Evolutionary conservation across 2,113 vertebrate genomes (phyloP), one percentile per base, ranked within the genome.

Genomic region (Deroptyus accipitrinus): DNA sequence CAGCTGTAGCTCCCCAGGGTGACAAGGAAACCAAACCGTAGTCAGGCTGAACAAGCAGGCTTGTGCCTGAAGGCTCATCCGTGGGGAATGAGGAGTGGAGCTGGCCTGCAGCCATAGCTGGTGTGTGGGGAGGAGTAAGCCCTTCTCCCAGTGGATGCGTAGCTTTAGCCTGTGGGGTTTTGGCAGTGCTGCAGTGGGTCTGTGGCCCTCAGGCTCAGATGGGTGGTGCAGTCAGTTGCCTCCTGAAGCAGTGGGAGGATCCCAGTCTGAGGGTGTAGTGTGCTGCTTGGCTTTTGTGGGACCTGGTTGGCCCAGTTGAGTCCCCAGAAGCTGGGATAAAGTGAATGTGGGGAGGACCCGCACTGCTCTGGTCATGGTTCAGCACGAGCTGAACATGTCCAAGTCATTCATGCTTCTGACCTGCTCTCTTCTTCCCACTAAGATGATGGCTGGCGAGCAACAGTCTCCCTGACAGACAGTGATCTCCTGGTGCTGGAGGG

Each of bases 401-500:
- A 3, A 15, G 1, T 62, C 41, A 0, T 7, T 8, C 63, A 25
- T 5, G 12, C 37, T 18, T 6, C 74, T 83, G 14, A 68, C 42
- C 7, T 20, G 15, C n/a, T 19, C 85, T 62, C 62, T 91, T 33
- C 78, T 69, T 17, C 80, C 35, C 88, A 33, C 30, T 10, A 92
- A 99, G 99, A 98, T 31, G 95, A 96, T 0, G 99, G 98, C 55
- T 98, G 98, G 94, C 91, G 96, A 37, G 98, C 99, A 22, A 98
- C 98, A 9, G 98, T 99, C 16, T 98, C 98, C 1, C 96, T 99
- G 81, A 97, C 97, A 0, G 99, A 99, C 94, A 97, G 92, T 5
- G 98, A 98, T 31, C 98, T 99, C 69, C 97, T 99, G 82, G 98
- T 98, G 94, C 98, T 99, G 61, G 98, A 99, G 93, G 96, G 99